Conservation (phyloP, 2,113 vertebrate genomes). For the Tautogolabrus adspersus region DNA sequence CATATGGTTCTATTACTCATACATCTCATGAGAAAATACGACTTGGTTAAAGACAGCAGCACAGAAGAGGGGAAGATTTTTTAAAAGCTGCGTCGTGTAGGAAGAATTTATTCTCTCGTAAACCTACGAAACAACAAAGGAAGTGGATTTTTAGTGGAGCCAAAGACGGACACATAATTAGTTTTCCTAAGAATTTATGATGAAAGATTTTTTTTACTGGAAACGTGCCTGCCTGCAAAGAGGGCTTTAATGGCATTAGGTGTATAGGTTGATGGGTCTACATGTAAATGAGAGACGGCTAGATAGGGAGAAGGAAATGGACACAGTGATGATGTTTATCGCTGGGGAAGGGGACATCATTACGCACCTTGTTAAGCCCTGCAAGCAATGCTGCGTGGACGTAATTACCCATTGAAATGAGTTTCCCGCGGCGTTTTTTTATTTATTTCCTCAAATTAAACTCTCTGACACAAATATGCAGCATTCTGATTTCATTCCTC, state of each 20-base stretch:
- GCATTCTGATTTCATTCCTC: conserved; percentile 42
- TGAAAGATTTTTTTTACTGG: conserved; percentile 23
- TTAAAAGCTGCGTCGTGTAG: conserved; percentile 41
- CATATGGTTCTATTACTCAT: conserved; percentile 15
- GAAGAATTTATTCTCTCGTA: conserved; percentile 18
- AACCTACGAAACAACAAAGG: conserved; percentile 38
- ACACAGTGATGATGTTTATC: conserved; percentile 75
- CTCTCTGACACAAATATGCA: conserved; percentile 60
- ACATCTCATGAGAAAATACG: conserved; percentile 17
- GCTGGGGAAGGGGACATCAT: conserved; percentile 74
- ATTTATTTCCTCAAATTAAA: conserved; percentile 66
- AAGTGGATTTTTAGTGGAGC: conserved; percentile 5
- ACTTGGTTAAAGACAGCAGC: conserved; percentile 9
- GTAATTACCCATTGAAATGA: conserved; percentile 80
- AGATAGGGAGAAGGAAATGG: conserved; percentile 74
- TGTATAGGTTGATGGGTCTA: conserved; percentile 48
- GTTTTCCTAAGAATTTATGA: conserved; percentile 31
- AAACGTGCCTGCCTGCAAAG: conserved; percentile 28
- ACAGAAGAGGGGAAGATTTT: conserved; percentile 18
- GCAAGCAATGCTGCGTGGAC: conserved; percentile 64
- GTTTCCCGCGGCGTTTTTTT: conserved; percentile 59
- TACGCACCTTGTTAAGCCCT: conserved; percentile 80
- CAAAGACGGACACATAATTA: conserved; percentile 17
- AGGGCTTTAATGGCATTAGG: conserved; percentile 42
- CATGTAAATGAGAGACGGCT: conserved; percentile 60